Conservation (phyloP, 1,140 invertebrate genomes). For the Daktulosphaira vitifoliae region DNA sequence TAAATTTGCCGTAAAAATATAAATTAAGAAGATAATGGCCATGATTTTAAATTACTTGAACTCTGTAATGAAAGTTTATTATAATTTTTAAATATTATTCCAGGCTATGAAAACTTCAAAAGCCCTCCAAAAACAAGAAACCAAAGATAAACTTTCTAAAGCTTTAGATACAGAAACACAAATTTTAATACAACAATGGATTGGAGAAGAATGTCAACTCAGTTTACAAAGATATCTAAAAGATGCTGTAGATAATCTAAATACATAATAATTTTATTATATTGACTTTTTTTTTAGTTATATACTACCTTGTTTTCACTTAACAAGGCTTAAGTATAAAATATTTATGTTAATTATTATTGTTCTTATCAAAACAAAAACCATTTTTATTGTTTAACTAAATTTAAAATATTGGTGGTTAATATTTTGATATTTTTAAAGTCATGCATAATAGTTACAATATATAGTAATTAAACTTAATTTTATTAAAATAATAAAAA, state of each 20-base stretch:
- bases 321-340: no score
- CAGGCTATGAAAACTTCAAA: constrained; percentile 56
- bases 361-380: no score
- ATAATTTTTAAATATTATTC: constrained; percentile 39
- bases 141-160: constrained; percentile 22
- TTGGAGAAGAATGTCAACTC: constrained; percentile 16
- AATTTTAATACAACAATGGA: constrained; percentile 30
- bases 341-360: no score
- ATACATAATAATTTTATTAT: not conserved
- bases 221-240: constrained; percentile 23
- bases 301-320: no score
- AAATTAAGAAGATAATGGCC: constrained; percentile 1
- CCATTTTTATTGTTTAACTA: no score
- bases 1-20: constrained; percentile 7
- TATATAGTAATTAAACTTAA: no score
- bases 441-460: not conserved
- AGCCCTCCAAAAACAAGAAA: constrained; percentile 47
- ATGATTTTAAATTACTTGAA: not conserved
- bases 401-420: no score
- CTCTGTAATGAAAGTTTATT: no score
- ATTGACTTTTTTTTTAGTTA: not conserved
- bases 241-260: constrained; percentile 26
- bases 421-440: constrained; percentile 1
- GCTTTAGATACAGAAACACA: constrained; percentile 17
- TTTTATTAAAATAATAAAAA: no score